Percentiles rank a stretch among this genome's conserved stretches.
Conservation (phyloP, 23 tunicate genomes). For the Styela clava region DNA sequence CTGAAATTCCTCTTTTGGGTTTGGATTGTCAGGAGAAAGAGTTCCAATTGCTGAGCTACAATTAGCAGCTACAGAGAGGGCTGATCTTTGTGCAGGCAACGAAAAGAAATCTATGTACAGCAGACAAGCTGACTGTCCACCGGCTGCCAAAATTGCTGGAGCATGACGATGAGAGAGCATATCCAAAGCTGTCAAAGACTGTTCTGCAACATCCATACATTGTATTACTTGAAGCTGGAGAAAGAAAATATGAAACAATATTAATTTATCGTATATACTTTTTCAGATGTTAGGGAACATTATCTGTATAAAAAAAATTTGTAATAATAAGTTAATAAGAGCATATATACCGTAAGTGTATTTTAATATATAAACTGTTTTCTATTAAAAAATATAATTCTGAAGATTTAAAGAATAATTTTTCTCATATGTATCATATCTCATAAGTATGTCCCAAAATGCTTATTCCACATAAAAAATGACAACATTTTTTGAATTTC, state of each 20-base stretch:
- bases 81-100: constrained; percentile 78
- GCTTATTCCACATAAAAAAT: too few relatives aligned
- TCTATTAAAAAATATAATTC: too few relatives aligned
- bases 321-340: too few relatives aligned
- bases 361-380: too few relatives aligned
- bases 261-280: too few relatives aligned
- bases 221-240: constrained; percentile 79
- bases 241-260: not conserved
- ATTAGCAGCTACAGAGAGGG: constrained; percentile 85
- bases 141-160: constrained; percentile 64
- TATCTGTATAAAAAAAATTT: too few relatives aligned
- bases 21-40: not conserved
- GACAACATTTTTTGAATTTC: too few relatives aligned
- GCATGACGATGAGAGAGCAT: constrained; percentile 84
- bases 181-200: constrained; percentile 87
- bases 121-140: constrained; percentile 76
- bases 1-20: constrained; percentile 45
- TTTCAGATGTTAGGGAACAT: too few relatives aligned
- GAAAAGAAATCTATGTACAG: constrained; percentile 91
- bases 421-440: too few relatives aligned
- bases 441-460: too few relatives aligned
- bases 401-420: too few relatives aligned
- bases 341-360: too few relatives aligned
- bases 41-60: constrained; percentile 48
- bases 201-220: constrained; percentile 98